A percentile compares a stretch with the other conserved stretches of the same genome.
phyloP scores from a whole-genome alignment of 2,113 vertebrate genomes.

The Atherinomorus stipes region DNA sequence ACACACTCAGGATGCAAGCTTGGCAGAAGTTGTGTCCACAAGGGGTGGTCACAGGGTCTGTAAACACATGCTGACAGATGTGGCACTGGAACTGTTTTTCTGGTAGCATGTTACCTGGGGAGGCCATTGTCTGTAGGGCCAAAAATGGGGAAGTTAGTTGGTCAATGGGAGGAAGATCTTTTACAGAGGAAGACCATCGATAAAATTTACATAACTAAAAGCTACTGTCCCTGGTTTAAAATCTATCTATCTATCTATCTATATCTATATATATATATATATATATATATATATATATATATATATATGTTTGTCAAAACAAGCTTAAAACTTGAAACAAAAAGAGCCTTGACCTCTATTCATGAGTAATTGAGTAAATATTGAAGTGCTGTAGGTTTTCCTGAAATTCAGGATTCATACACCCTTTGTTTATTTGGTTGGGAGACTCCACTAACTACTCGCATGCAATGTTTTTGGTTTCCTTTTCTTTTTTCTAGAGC shows the following conservation, averaged over 20 bases:
- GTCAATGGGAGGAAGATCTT: background rate
- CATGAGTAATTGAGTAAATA: background rate
- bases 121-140: constrained; percentile 35
- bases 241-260: too few species aligned
- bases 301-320: too few species aligned
- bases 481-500: too few species aligned
- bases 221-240: background rate
- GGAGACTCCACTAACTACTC: background rate
- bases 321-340: too few species aligned
- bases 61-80: constrained; percentile 71
- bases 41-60: constrained; percentile 72
- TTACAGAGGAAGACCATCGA: constrained; percentile 5
- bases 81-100: constrained; percentile 73
- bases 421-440: background rate
- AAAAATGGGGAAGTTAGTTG: constrained; percentile 12
- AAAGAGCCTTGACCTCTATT: too few species aligned
- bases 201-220: background rate
- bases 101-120: constrained; percentile 22
- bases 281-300: too few species aligned
- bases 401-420: constrained; percentile 30
- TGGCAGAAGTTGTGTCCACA: constrained; percentile 81
- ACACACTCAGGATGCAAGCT: constrained; percentile 62
- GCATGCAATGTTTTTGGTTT: background rate
- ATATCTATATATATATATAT: too few species aligned
- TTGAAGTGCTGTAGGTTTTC: background rate